Evolutionary conservation across 2,797 vertebrate species (phyloP).

Genomic region (Hippoglossus hippoglossus): DNA sequence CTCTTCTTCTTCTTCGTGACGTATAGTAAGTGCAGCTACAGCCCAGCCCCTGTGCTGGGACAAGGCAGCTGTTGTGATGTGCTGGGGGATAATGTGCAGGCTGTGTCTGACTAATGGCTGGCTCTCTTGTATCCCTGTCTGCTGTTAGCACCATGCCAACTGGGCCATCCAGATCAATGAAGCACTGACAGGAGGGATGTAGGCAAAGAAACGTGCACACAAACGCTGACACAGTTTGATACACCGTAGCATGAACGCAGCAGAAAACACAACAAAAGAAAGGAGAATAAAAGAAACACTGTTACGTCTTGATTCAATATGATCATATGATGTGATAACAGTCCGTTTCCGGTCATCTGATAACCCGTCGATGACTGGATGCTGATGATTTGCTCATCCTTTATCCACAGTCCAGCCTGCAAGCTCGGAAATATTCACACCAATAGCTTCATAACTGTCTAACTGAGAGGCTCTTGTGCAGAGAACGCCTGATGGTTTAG

Average conservation of each 20-base stretch:
- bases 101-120: constrained; percentile 71
- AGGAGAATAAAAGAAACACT: background rate
- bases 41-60: constrained; percentile 69
- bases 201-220: constrained; percentile 27
- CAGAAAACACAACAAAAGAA: background rate
- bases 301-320: constrained; percentile 11
- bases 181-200: constrained; percentile 45
- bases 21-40: constrained; percentile 55
- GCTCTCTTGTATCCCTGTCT: constrained; percentile 65
- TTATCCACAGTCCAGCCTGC: constrained; percentile 7
- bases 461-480: constrained; percentile 9
- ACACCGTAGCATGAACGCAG: background rate
- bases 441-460: background rate
- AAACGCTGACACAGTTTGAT: constrained; percentile 25
- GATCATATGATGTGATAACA: constrained; percentile 15
- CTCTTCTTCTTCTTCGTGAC: constrained; percentile 62
- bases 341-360: constrained; percentile 32
- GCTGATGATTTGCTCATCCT: constrained; percentile 30
- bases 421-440: constrained; percentile 10
- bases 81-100: constrained; percentile 68
- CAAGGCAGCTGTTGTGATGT: constrained; percentile 82
- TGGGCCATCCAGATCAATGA: constrained; percentile 66
- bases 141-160: constrained; percentile 66
- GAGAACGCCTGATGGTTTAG: constrained; percentile 1
- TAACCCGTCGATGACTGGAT: constrained; percentile 34